Base-by-base conservation (phyloP, 1,140 invertebrate species). In the Scylla paramamosain region DNA sequence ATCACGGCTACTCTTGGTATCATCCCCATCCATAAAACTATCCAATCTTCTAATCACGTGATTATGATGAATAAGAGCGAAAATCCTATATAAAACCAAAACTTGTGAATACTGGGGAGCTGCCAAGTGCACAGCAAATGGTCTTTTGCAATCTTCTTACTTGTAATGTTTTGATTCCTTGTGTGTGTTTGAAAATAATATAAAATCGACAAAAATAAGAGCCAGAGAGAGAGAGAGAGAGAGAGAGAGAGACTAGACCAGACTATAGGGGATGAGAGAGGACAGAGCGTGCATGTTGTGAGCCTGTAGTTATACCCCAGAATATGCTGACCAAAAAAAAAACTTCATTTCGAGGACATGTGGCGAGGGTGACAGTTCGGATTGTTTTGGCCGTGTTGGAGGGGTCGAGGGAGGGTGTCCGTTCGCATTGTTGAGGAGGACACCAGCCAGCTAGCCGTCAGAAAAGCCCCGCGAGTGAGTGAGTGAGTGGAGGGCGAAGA, bases 321-420 rank as follows among this genome's bases (percentile, higher is more conserved):
- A 48, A 91, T 91, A 52, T 29, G 52, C 45, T 28, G 52, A 91
- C 31, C 31, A 88, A 88, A 91, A 91, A 52, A 91, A 91, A 91
- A 91, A 91, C 12, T 46, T 91, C 89, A 91, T 91, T 91, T 91
- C 32, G 89, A 91, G 89, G 89, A 91, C 89, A 91, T 91, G 89
- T 52, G 89, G 89, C 25, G 52, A 91, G 89, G 89, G 89, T 52
- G 89, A 91, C 89, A 91, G 89, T 91, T 52, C 45, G 52, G 89
- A 91, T 91, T 91, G 89, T 91, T 91, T 91, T 14, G 89, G 32
- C 28, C 89, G n/a, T 91, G 89, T 91, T 46, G 45, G 28, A 52
- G 89, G 32, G 28, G 52, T 7, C 20, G n/a, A 12, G 6, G 67
- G 67, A 7, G 67, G 67, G 67, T n/a, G 67, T 77, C n/a, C 8